Base-by-base conservation (phyloP, 2,113 vertebrate species). In the Chloropsis cyanopogon region DNA sequence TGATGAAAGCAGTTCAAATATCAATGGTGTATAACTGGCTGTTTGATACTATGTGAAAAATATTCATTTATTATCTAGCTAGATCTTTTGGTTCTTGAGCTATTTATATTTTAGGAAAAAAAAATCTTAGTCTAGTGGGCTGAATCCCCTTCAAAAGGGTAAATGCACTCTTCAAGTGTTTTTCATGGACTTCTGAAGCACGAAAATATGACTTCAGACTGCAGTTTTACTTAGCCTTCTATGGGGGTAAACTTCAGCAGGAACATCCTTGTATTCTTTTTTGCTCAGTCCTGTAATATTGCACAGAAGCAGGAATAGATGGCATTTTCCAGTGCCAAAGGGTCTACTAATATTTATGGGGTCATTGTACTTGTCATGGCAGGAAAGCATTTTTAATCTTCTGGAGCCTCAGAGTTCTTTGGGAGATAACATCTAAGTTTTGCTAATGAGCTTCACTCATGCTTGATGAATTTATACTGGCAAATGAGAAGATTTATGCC, bases 301-400 rank as follows among this genome's bases (percentile, higher is more conserved):
- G 19, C 20, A 46, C n/a, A 77, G 56, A 77, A 87, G 76, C 41
- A 82, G 46, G 29, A 83, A n/a, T 54, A 88, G 54, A 24, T 93
- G 60, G 31, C 72, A 39, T 92, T 96, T 95, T 91, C 75, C 68
- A 78, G 21, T 88, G 41, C 88, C 81, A 93, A 72, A 85, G 53
- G 44, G 15, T 72, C 52, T 83, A 9, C 88, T 88, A 59, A 54
- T 82, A 88, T 82, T 84, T 91, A 73, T 92, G 79, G 92, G 50
- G 47, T 83, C 77, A 68, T 24, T 64, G 52, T 80, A 61, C 31
- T 26, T 94, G 72, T 88, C 33, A 47, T 65, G 71, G 56, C n/a
- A 85, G 47, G 52, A 75, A 87, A 91, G 76, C 9, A 46, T 54
- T 87, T 93, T 71, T 85, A 82, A 88, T 81, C 85, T 88, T 86